Evolutionary conservation across 2,797 vertebrate genomes (phyloP).

Genomic region (Manis javanica): DNA sequence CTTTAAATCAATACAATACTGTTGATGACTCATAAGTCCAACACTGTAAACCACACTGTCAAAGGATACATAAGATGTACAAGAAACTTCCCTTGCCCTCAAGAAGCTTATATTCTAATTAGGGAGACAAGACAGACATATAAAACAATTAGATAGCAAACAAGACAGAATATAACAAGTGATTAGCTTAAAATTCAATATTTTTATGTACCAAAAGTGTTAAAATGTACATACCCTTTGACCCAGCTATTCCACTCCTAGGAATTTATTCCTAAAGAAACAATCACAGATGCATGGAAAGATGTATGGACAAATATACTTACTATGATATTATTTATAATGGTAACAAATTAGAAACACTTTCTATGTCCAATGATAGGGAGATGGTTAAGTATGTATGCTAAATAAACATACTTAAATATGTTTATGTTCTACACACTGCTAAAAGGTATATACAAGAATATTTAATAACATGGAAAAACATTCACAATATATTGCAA

Average conservation of each 20-base stretch:
- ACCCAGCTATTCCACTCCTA: conserved; percentile 82
- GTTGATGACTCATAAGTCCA: conserved; percentile 29
- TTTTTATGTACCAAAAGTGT: conserved; percentile 76
- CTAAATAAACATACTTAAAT: conserved; percentile 72
- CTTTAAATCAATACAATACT: conserved; percentile 59
- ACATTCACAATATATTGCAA: conserved; percentile 70
- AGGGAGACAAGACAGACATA: conserved; percentile 77
- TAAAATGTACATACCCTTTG: conserved; percentile 83
- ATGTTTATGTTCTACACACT: conserved; percentile 25
- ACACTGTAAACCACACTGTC: conserved; percentile 41
- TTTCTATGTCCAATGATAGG: conserved; percentile 60
- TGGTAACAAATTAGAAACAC: conserved; percentile 68
- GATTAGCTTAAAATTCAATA: conserved; percentile 76
- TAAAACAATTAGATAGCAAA: conserved; percentile 75
- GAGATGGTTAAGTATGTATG: conserved; percentile 67
- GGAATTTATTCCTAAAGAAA: conserved; percentile 83
- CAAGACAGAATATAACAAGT: conserved; percentile 76
- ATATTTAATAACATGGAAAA: conserved; percentile 62
- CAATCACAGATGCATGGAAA: conserved; percentile 73
- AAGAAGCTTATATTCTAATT: conserved; percentile 65
- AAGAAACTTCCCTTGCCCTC: conserved; percentile 60
- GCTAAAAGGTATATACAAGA: conserved; percentile 57
- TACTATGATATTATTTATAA: conserved; percentile 70
- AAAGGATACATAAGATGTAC: conserved; percentile 45
- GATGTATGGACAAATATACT: conserved; percentile 73